Base-by-base conservation (phyloP, 2,797 vertebrate species). In the Anisognathus igniventris region DNA sequence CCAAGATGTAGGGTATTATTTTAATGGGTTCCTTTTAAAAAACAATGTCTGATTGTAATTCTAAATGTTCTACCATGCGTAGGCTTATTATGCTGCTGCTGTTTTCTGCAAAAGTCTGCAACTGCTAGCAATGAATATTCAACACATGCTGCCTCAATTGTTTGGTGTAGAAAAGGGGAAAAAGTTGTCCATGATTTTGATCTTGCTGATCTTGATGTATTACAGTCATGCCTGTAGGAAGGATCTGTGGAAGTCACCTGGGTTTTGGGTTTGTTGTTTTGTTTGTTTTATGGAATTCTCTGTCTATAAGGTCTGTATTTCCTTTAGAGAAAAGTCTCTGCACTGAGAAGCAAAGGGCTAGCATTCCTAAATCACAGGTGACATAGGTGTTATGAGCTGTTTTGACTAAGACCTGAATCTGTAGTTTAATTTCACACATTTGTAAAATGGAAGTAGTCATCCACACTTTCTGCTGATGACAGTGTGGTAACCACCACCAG, bases 21-120 rank as follows among this genome's bases (percentile, higher is more conserved):
- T 89, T 89, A 85, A 90, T 73, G 35, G 21, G 24, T 42, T 84
- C 37, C 53, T 89, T 88, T 87, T n/a, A 56, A 80, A 82, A 91
- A 93, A 64, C 51, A 73, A 47, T 14, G 14, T 75, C 42, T 64
- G 53, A 56, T 70, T 66, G 64, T 76, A 79, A 68, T 89, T 95
- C 79, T 75, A 67, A 87, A 61, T 75, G 31, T 77, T 92, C 58
- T 80, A 48, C 61, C 5, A 3, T 76, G 68, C 2, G 6, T 72
- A 61, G 64, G 67, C 39, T 87, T 30, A 72, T 92, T 95, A 62
- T 65, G 40, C 1, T 5, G 66, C 66, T 91, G 51, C 65, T 75
- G 70, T 44, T 80, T 90, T 95, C 65, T 90, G 86, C 70, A 68
- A 17, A 92, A 84, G 62, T 75, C 83, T 94, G 80, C 73, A 92